Conservation (phyloP, 2,888 invertebrate species). For the Apamea crenata region DNA sequence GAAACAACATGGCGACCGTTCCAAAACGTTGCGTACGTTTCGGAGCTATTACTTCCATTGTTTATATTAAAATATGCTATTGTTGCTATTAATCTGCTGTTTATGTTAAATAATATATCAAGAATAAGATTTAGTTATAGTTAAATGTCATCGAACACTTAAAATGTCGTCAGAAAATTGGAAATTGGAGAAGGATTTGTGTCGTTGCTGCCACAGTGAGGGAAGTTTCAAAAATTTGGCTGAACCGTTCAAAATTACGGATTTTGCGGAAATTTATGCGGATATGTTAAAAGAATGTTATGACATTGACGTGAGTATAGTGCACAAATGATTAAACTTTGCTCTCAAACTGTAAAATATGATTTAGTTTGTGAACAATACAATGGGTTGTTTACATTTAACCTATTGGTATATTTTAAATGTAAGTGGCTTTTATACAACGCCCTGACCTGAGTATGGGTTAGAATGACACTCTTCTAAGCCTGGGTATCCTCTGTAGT, state of each 20-base stretch:
- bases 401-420: neutral
- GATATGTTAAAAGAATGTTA: conserved; percentile 80
- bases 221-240: conserved; percentile 79
- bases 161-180: conserved; percentile 77
- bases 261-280: conserved; percentile 73
- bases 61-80: conserved; percentile 2
- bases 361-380: neutral
- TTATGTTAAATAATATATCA: neutral
- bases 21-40: neutral
- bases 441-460: neutral
- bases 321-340: neutral
- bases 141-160: conserved; percentile 43
- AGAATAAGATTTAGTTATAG: neutral
- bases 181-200: conserved; percentile 80
- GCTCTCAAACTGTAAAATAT: neutral
- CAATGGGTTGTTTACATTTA: conserved; percentile 32
- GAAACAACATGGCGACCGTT: conserved; percentile 40
- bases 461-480: neutral
- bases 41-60: neutral
- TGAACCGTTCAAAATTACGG: conserved; percentile 68
- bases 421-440: neutral
- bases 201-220: conserved; percentile 84
- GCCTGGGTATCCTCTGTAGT: neutral
- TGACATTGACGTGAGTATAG: conserved; percentile 76
- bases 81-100: neutral